phyloP scores from a whole-genome alignment of 2,797 vertebrate species.

The Cirrhinus mrigala region DNA sequence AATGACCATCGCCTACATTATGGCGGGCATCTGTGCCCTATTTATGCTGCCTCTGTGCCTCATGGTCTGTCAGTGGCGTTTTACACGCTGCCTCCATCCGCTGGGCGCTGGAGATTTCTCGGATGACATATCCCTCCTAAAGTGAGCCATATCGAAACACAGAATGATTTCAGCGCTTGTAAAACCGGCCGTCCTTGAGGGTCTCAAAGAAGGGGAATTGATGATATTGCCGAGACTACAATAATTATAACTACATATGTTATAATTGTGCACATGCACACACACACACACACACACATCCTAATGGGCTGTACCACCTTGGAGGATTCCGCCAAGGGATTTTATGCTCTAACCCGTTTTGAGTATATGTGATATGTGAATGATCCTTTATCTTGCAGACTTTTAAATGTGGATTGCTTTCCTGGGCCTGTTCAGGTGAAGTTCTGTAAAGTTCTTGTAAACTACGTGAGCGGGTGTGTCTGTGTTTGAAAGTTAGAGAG shows the following conservation, averaged over 20 bases:
- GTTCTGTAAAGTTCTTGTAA: slow-evolving; percentile 17
- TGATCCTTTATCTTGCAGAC: slow-evolving; percentile 14
- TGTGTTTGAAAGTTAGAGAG: slow-evolving; percentile 21
- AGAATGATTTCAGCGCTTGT: background rate
- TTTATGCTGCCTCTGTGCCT: slow-evolving; percentile 99
- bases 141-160: slow-evolving; percentile 77
- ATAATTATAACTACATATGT: background rate
- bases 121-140: slow-evolving; percentile 96
- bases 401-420: slow-evolving; percentile 28
- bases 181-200: background rate
- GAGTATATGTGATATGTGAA: slow-evolving; percentile 14
- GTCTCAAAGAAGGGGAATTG: background rate
- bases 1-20: slow-evolving; percentile 98
- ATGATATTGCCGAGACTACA: background rate
- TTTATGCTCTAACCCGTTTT: background rate
- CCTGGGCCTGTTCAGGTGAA: slow-evolving; percentile 30
- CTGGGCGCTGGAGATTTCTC: slow-evolving; percentile 89
- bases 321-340: background rate
- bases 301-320: slow-evolving; percentile 15
- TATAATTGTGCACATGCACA: slow-evolving; percentile 40
- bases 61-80: slow-evolving; percentile 99
- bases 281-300: slow-evolving; percentile 24
- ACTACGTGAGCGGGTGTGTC: slow-evolving; percentile 14
- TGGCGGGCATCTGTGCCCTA: slow-evolving; percentile 98
- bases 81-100: slow-evolving; percentile 89